Conservation (phyloP, 2,888 invertebrate species). For the Cryptocephalus moraei region DNA sequence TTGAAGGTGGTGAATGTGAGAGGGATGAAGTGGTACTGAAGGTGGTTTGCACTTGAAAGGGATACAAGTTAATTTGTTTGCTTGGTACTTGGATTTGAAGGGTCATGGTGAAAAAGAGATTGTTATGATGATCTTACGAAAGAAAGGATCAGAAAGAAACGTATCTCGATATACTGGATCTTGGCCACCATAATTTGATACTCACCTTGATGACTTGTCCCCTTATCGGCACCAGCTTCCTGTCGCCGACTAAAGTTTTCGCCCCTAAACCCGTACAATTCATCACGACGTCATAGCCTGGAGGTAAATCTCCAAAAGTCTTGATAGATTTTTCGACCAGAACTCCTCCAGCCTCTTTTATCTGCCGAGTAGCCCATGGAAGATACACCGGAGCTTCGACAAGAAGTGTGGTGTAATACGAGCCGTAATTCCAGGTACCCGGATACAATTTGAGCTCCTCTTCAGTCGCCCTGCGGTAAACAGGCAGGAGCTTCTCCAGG, state of each 20-base stretch:
- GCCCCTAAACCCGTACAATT: constrained; percentile 87
- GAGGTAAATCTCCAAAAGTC: constrained; percentile 49
- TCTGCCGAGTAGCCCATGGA: constrained; percentile 65
- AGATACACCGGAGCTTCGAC: constrained; percentile 64
- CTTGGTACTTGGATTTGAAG: no score
- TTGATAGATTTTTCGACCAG: constrained; percentile 47
- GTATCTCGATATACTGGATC: no score
- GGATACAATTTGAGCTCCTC: constrained; percentile 66
- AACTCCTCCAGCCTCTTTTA: constrained; percentile 51
- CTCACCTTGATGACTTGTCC: constrained; percentile 71
- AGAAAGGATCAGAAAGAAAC: no score
- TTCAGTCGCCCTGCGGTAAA: constrained; percentile 59
- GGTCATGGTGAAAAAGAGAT: no score
- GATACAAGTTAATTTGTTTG: no score
- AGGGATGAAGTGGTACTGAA: no score
- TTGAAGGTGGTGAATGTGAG: not conserved
- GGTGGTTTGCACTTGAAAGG: no score
- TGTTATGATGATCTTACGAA: no score
- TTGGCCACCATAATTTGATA: no score
- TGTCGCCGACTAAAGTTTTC: constrained; percentile 62
- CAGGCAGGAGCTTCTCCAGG: constrained; percentile 65
- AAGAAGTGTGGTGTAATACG: constrained; percentile 68
- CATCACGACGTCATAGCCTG: constrained; percentile 58
- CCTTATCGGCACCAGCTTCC: constrained; percentile 64
- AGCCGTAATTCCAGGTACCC: constrained; percentile 73